These are phyloP conservation scores for Macrosiphum euphorbiae DNA, from an alignment of 2,888 invertebrate species.

Conservation along the genomic window DNA sequence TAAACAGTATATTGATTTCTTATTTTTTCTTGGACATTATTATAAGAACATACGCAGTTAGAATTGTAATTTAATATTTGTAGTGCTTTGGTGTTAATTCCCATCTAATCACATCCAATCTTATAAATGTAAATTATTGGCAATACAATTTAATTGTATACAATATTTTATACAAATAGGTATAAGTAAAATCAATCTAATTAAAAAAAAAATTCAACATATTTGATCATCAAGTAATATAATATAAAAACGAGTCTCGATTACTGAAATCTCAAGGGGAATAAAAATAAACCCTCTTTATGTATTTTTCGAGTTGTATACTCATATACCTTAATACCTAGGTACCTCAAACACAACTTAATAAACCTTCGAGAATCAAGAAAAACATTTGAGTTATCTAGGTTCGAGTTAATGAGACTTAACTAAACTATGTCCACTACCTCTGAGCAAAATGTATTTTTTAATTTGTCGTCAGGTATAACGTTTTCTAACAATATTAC, in stretches of 20 bases:
- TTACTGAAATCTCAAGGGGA: no score
- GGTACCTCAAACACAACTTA: no score
- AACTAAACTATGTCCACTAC: not conserved
- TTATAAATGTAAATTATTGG: not conserved
- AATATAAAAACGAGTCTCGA: no score
- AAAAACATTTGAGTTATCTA: no score
- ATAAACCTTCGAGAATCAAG: no score
- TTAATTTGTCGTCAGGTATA: not conserved
- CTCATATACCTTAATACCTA: no score
- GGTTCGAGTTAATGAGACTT: no score
- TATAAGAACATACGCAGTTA: not conserved
- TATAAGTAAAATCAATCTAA: not conserved
- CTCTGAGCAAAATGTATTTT: not conserved
- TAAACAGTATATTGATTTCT: not conserved
- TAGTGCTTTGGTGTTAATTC: not conserved
- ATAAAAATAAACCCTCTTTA: no score
- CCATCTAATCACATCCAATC: not conserved
- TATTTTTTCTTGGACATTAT: not conserved
- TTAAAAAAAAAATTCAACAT: not conserved
- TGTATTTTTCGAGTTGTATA: no score
- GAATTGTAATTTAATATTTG: not conserved
- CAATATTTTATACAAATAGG: not conserved
- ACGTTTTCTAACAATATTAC: not conserved
- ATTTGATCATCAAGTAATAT: not conserved
- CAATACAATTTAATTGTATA: not conserved